Conservation (phyloP, 2,113 vertebrate species). For the Anguilla rostrata region DNA sequence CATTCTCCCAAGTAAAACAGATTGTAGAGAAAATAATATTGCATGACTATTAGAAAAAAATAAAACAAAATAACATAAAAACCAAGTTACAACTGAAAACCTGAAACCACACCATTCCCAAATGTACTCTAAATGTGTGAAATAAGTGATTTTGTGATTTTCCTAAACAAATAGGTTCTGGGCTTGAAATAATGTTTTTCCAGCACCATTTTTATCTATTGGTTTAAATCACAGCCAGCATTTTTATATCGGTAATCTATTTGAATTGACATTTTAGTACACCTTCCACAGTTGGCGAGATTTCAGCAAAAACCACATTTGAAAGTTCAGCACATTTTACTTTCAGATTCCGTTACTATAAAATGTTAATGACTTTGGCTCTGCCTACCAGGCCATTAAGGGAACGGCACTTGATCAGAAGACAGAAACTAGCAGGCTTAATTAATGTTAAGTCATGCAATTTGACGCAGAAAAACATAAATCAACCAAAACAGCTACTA, state of each 20-base stretch:
- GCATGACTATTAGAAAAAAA: no score
- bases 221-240: not conserved
- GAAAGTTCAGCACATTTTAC: not conserved
- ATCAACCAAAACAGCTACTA: not conserved
- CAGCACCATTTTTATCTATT: no score
- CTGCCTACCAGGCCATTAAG: not conserved
- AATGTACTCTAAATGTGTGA: no score
- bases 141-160: no score
- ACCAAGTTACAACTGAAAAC: no score
- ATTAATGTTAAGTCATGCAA: conserved; percentile 2
- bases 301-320: not conserved
- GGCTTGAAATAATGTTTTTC: no score
- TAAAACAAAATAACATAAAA: no score
- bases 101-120: no score
- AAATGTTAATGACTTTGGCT: not conserved
- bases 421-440: not conserved
- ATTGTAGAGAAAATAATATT: no score
- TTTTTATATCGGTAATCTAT: not conserved
- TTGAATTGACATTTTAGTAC: not conserved
- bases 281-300: not conserved
- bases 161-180: no score
- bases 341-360: not conserved
- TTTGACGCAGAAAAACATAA: not conserved
- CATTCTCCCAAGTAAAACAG: no score
- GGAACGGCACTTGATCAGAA: not conserved